These are phyloP conservation scores for Caenorhabditis remanei DNA, from an alignment of 1,140 invertebrate species.

Conservation along the genomic window DNA sequence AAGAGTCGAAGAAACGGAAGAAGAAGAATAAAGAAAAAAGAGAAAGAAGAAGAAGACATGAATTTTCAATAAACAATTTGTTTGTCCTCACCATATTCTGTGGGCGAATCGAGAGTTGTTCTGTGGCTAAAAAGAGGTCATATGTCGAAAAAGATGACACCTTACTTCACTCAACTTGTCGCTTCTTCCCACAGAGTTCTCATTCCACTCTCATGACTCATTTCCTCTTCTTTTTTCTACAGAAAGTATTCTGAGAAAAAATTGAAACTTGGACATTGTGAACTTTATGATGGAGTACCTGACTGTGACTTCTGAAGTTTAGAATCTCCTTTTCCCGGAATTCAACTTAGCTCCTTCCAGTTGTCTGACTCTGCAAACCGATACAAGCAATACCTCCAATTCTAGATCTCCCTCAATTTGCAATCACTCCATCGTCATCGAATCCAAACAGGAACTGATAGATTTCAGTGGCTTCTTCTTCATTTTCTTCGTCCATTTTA, in stretches of 20 bases:
- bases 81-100: constrained; percentile 37
- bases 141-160: constrained; percentile 35
- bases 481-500: neutral
- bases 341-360: too few species aligned
- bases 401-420: neutral
- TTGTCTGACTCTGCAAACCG: neutral
- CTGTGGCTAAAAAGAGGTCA: constrained; percentile 24
- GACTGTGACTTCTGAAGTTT: too few species aligned
- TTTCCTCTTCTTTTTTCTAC: neutral
- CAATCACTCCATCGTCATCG: neutral
- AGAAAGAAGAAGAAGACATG: constrained; percentile 14
- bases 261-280: neutral
- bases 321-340: too few species aligned
- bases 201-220: constrained; percentile 37
- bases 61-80: constrained; percentile 56
- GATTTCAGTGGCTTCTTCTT: neutral
- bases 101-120: constrained; percentile 25
- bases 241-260: too few species aligned
- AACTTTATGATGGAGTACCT: neutral
- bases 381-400: too few species aligned
- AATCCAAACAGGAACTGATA: neutral
- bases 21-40: neutral
- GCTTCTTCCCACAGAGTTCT: constrained; percentile 34
- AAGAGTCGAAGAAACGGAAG: neutral
- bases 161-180: constrained; percentile 35